These are phyloP conservation scores for Macheiramphus alcinus DNA, from an alignment of 2,113 vertebrate species.

Conservation along the genomic window DNA sequence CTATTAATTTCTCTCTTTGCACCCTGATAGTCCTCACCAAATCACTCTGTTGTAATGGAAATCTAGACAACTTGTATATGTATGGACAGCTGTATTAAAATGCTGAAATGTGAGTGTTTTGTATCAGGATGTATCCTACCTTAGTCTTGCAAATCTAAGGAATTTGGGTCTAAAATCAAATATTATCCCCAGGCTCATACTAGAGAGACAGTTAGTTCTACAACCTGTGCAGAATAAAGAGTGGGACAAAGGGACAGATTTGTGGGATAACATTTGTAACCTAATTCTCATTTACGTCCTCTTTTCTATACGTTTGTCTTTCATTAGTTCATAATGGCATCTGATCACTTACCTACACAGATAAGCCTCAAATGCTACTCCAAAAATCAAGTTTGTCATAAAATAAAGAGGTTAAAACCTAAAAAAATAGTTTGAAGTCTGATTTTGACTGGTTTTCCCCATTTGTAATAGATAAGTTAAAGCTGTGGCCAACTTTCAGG, in stretches of 20 bases:
- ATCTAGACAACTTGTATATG: background rate
- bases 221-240: background rate
- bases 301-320: background rate
- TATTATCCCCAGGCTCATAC: too few species aligned
- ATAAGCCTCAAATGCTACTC: background rate
- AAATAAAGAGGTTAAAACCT: background rate
- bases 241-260: background rate
- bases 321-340: background rate
- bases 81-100: background rate
- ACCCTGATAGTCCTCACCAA: background rate
- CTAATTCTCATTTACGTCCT: background rate
- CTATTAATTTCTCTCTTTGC: background rate
- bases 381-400: background rate
- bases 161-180: background rate
- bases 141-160: background rate
- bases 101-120: background rate
- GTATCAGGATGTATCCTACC: background rate
- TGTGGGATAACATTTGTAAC: background rate
- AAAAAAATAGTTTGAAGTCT: too few species aligned
- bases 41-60: background rate
- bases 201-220: background rate
- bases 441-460: background rate
- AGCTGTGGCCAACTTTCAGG: background rate
- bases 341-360: background rate
- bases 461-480: background rate